These are phyloP conservation scores for Gobius niger DNA, from an alignment of 2,113 vertebrate species.

Conservation along the genomic window DNA sequence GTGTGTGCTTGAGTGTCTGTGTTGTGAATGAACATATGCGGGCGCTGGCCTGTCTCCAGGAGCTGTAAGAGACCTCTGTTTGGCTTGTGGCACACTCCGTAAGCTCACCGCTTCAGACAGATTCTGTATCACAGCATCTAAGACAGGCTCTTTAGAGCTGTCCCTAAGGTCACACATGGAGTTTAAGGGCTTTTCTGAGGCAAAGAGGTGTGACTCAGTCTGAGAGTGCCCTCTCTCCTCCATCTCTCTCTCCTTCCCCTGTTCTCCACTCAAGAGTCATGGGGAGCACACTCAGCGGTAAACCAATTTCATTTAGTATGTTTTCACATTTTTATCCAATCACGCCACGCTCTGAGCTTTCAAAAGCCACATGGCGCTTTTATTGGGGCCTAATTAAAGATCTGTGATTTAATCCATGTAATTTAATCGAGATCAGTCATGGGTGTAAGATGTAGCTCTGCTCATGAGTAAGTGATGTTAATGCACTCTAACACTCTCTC, in stretches of 20 bases:
- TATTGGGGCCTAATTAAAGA: slow-evolving; percentile 80
- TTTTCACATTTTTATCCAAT: slow-evolving; percentile 80
- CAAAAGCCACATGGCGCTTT: slow-evolving; percentile 71
- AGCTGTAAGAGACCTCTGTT: slow-evolving; percentile 32
- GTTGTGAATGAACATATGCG: slow-evolving; percentile 40
- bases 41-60: slow-evolving; percentile 28
- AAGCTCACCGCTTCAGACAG: slow-evolving; percentile 50
- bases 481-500: slow-evolving; percentile 29
- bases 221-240: slow-evolving; percentile 58
- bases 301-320: slow-evolving; percentile 78
- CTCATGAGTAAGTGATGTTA: slow-evolving; percentile 41
- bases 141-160: slow-evolving; percentile 53
- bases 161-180: slow-evolving; percentile 68
- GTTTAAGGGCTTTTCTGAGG: slow-evolving; percentile 72
- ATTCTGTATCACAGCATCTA: slow-evolving; percentile 62
- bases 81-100: slow-evolving; percentile 53
- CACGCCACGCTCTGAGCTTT: slow-evolving; percentile 70
- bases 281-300: slow-evolving; percentile 68
- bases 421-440: slow-evolving; percentile 74
- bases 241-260: slow-evolving; percentile 50
- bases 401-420: slow-evolving; percentile 79
- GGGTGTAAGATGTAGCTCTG: slow-evolving; percentile 52
- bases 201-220: slow-evolving; percentile 70
- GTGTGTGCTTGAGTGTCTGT: slow-evolving; percentile 44
- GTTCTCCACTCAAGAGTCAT: slow-evolving; percentile 68